These are phyloP conservation scores for Peromyscus californicus DNA, from an alignment of 2,113 vertebrate species.

Conservation along the genomic window DNA sequence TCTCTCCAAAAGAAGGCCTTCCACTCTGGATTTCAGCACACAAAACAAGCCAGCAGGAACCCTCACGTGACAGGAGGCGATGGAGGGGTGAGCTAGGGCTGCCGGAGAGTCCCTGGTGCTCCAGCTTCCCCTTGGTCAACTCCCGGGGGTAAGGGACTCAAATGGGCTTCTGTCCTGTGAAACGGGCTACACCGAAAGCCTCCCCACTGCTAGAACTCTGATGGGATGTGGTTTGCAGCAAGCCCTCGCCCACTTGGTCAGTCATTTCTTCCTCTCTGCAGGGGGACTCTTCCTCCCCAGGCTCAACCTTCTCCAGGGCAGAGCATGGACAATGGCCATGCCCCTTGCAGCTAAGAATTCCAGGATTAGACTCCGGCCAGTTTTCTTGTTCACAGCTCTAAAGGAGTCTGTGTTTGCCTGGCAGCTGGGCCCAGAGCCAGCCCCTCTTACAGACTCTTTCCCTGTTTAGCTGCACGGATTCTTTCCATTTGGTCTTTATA, in stretches of 20 bases:
- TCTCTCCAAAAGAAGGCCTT: conserved; percentile 3
- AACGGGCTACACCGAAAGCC: rapidly evolving
- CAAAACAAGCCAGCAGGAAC: not conserved
- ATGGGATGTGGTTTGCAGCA: too few species aligned
- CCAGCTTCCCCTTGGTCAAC: rapidly evolving
- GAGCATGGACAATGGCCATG: rapidly evolving
- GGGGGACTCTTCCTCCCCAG: rapidly evolving
- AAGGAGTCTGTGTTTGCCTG: rapidly evolving
- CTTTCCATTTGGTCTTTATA: not conserved
- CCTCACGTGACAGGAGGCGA: rapidly evolving
- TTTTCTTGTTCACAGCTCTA: rapidly evolving
- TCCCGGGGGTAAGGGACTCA: rapidly evolving
- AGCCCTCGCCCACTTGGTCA: rapidly evolving
- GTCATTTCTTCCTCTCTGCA: too few species aligned
- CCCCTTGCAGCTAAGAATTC: not conserved
- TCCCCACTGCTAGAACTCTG: not conserved
- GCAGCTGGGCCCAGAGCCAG: not conserved
- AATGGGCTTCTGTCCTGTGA: not conserved
- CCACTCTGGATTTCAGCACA: conserved; percentile 10
- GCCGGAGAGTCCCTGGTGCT: rapidly evolving
- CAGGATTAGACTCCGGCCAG: not conserved
- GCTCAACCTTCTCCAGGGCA: not conserved
- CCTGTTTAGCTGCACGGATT: too few species aligned
- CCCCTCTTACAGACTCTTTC: not conserved
- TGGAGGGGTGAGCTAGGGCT: too few species aligned